Conservation (phyloP, 2,888 invertebrate species). For the Orchestes rusci region DNA sequence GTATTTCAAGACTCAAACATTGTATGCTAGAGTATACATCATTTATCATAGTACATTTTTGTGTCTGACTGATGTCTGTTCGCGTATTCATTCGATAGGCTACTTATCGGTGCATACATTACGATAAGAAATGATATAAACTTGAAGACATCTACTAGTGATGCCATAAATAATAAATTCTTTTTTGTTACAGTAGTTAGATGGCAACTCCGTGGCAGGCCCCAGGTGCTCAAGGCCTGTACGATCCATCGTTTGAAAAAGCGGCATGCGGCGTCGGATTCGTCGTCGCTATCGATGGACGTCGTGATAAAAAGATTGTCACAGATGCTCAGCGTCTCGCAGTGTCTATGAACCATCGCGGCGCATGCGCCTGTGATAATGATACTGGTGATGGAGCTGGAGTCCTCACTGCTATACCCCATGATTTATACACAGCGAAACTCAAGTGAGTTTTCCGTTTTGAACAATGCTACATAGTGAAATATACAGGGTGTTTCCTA, state of each 20-base stretch:
- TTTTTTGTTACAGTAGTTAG: constrained; percentile 33
- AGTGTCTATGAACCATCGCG: constrained; percentile 97
- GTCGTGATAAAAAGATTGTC: constrained; percentile 90
- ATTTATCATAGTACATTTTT: too few relatives aligned
- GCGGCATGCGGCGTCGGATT: constrained; percentile 99
- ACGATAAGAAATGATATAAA: too few relatives aligned
- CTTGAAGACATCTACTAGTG: too few relatives aligned
- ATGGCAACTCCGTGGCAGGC: constrained; percentile 60
- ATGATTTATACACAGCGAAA: constrained; percentile 80
- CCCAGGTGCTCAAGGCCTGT: constrained; percentile 85
- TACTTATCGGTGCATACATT: too few relatives aligned
- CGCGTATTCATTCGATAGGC: too few relatives aligned
- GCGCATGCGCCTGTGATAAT: constrained; percentile 98
- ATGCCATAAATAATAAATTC: not conserved
- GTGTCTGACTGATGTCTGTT: too few relatives aligned
- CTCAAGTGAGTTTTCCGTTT: constrained; percentile 73
- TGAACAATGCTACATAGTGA: not conserved
- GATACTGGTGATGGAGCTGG: constrained; percentile 99
- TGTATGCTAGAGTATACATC: too few relatives aligned
- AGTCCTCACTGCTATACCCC: constrained; percentile 93
- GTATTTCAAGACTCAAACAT: too few relatives aligned
- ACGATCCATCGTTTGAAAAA: constrained; percentile 91
- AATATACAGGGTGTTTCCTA: too few relatives aligned
- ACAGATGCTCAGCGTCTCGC: constrained; percentile 93
- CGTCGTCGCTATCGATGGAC: constrained; percentile 96